phyloP scores from a whole-genome alignment of 2,888 invertebrate species.

The Heteromurus nitidus region DNA sequence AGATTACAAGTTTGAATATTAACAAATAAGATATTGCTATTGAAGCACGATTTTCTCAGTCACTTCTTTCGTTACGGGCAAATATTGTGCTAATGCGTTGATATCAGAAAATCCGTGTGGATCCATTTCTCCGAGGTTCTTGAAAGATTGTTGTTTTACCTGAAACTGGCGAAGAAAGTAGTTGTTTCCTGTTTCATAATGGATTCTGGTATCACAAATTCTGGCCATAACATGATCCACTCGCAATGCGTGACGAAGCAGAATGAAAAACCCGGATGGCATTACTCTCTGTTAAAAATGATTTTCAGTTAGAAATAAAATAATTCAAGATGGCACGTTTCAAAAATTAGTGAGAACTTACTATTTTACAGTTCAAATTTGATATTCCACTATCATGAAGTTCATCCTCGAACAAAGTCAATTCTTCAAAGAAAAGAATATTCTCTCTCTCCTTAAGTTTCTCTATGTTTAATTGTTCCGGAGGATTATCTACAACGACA shows the following conservation, averaged over 20 bases:
- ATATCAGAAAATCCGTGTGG: slow-evolving; percentile 68
- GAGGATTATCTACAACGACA: slow-evolving; percentile 79
- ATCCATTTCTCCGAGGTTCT: slow-evolving; percentile 63
- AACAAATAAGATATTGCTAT: too few species aligned
- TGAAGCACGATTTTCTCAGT: slow-evolving; percentile 66
- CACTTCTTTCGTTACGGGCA: slow-evolving; percentile 63
- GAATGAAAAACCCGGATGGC: slow-evolving; percentile 93
- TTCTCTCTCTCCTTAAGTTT: slow-evolving; percentile 91
- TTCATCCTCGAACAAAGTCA: slow-evolving; percentile 98
- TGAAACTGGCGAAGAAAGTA: slow-evolving; percentile 90
- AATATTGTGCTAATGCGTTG: slow-evolving; percentile 65
- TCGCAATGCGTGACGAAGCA: slow-evolving; percentile 92
- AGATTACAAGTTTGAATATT: too few species aligned
- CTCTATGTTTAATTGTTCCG: slow-evolving; percentile 88
- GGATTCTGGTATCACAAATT: slow-evolving; percentile 91
- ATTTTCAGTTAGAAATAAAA: background rate
- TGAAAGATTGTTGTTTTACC: slow-evolving; percentile 80
- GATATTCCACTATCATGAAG: slow-evolving; percentile 98
- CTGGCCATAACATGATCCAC: slow-evolving; percentile 94
- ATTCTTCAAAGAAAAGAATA: slow-evolving; percentile 94
- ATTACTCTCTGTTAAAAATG: slow-evolving; percentile 87
- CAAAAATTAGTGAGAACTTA: slow-evolving; percentile 77
- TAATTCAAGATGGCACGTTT: background rate
- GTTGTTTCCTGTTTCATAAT: slow-evolving; percentile 85
- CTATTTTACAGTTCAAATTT: slow-evolving; percentile 92